Conservation (phyloP, 1,140 invertebrate species). For the Pseudoatta argentina region DNA sequence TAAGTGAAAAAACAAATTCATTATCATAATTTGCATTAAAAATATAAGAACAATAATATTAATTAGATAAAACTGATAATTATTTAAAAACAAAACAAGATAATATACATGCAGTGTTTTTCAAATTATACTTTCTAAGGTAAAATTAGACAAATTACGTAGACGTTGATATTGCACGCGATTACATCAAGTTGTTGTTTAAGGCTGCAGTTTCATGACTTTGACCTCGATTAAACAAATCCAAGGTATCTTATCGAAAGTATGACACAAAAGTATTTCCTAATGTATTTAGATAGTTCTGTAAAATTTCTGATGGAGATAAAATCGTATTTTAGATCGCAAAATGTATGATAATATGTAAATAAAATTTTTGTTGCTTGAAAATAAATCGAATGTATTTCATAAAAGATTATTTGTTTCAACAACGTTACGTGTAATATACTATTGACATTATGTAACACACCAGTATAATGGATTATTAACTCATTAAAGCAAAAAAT, state of each 20-base stretch:
- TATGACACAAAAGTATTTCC: not conserved
- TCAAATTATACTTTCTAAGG: not conserved
- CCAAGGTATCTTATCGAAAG: conserved; percentile 55
- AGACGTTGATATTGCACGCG: not conserved
- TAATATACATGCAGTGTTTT: not conserved
- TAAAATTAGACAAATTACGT: conserved; percentile 22
- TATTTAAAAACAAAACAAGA: not conserved
- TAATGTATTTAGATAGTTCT: not conserved
- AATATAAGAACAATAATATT: not conserved
- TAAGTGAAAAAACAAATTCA: not conserved
- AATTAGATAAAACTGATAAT: not conserved
- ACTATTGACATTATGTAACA: not conserved
- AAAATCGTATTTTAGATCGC: not conserved
- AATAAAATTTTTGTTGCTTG: not conserved
- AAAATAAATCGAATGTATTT: not conserved
- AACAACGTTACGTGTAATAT: not conserved
- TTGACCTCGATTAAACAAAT: conserved; percentile 60
- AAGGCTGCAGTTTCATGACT: conserved; percentile 44
- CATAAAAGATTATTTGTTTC: not conserved
- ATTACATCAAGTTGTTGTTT: conserved; percentile 30
- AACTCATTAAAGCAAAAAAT: not conserved
- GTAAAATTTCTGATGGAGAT: not conserved
- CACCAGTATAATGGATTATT: not conserved
- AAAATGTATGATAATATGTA: not conserved
- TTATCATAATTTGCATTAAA: not conserved